A percentile compares a stretch with the other conserved stretches of the same genome.
phyloP scores from a whole-genome alignment of 2,888 invertebrate species.

The Bombylius discolor region DNA sequence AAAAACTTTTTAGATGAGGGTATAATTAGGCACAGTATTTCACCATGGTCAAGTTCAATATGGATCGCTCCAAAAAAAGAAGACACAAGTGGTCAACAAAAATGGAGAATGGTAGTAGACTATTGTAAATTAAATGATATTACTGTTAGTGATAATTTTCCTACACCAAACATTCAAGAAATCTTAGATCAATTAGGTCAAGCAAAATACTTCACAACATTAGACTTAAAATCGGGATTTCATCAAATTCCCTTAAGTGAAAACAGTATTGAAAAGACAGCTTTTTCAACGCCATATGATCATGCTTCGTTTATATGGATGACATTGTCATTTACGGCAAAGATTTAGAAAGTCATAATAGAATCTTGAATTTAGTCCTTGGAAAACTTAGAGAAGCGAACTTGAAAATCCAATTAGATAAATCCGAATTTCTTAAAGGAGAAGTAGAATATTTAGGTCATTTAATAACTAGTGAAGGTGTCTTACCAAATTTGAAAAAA shows the following conservation, averaged over 20 bases:
- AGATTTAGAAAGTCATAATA: slow-evolving; percentile 20
- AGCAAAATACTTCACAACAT: slow-evolving; percentile 24
- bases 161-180: slow-evolving; percentile 12
- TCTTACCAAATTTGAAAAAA: slow-evolving; percentile 22
- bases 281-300: slow-evolving; percentile 21
- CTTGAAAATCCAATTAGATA: slow-evolving; percentile 20
- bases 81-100: slow-evolving; percentile 18
- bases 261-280: slow-evolving; percentile 26
- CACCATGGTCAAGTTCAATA: slow-evolving; percentile 15
- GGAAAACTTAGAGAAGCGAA: too few relatives aligned
- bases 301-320: slow-evolving; percentile 23
- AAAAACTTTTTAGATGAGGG: slow-evolving; percentile 19
- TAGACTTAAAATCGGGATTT: slow-evolving; percentile 18
- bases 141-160: not conserved
- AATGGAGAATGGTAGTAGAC: not conserved
- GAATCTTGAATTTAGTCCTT: slow-evolving; percentile 12
- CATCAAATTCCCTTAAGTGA: not conserved
- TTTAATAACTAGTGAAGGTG: slow-evolving; percentile 21
- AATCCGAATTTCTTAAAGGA: slow-evolving; percentile 18
- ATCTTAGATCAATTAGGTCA: slow-evolving; percentile 27
- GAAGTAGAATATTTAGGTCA: slow-evolving; percentile 23
- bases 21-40: slow-evolving; percentile 18
- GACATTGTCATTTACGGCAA: slow-evolving; percentile 21
- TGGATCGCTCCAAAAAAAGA: slow-evolving; percentile 24
- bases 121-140: not conserved